Conservation (phyloP, 2,888 invertebrate genomes). For the Monopis laevigella region DNA sequence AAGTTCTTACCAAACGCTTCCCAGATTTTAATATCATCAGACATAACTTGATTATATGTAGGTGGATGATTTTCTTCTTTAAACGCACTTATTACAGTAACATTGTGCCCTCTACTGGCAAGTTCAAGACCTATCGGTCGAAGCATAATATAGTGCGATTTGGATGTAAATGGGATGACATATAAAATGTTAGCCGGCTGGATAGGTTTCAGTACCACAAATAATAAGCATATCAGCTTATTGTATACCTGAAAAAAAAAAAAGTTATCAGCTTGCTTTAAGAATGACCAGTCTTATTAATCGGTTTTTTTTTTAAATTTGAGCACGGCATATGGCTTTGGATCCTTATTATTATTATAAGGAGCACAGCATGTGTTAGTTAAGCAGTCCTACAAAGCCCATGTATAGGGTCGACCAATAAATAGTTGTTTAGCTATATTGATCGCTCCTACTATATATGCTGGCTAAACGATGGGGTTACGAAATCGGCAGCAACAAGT, state of each 20-base stretch:
- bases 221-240: background rate
- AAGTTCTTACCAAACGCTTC: constrained; percentile 44
- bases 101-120: constrained; percentile 59
- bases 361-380: no score
- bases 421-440: no score
- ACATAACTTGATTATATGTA: constrained; percentile 44
- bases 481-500: no score
- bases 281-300: no score
- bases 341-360: no score
- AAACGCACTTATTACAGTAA: constrained; percentile 52
- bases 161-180: constrained; percentile 52
- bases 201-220: background rate
- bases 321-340: no score
- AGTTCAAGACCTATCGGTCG: constrained; percentile 54
- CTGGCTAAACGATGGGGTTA: no score
- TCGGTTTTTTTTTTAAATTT: no score
- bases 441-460: no score
- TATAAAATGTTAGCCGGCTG: constrained; percentile 46
- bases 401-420: no score
- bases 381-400: no score
- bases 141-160: constrained; percentile 54
- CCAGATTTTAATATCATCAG: constrained; percentile 46
- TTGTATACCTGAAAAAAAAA: background rate
- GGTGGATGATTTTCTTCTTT: constrained; percentile 35
- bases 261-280: no score